Evolutionary conservation across 2,797 vertebrate species (phyloP).

Genomic region (Pantherophis vulpinus): DNA sequence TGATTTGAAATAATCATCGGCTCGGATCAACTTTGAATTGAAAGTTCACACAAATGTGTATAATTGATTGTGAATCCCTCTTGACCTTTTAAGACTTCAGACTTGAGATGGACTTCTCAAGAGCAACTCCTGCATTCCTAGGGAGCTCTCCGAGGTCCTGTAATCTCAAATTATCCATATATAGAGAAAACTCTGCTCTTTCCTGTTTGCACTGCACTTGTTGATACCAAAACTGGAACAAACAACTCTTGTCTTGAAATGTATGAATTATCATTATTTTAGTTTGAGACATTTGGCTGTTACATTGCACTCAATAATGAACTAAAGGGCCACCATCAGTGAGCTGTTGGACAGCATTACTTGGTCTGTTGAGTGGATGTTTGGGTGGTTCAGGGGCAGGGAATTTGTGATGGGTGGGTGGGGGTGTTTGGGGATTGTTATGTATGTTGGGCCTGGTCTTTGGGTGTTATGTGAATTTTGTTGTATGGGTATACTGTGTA

Average conservation of each 20-base stretch:
- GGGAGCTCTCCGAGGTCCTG: neutral
- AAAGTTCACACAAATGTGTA: neutral
- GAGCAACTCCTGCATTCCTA: neutral
- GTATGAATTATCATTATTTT: too few species aligned
- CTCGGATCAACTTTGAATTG: neutral
- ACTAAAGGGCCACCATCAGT: too few species aligned
- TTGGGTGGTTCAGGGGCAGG: too few species aligned
- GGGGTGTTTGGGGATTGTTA: too few species aligned
- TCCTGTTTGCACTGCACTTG: neutral
- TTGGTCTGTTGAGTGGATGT: too few species aligned
- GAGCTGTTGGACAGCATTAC: too few species aligned
- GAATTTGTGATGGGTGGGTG: too few species aligned
- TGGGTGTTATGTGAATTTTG: too few species aligned
- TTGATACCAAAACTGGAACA: neutral
- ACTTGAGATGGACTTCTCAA: neutral
- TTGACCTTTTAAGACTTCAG: neutral
- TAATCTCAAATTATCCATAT: neutral
- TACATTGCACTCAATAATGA: neutral
- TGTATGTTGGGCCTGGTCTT: too few species aligned
- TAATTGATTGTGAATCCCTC: neutral
- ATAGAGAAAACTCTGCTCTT: neutral
- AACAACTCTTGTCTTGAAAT: neutral
- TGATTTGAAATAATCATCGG: neutral
- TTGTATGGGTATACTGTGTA: too few species aligned
- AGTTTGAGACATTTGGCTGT: neutral